Percentiles rank a stretch among this genome's conserved stretches.
These are phyloP conservation scores for Ylistrum balloti DNA, from an alignment of 1,140 invertebrate genomes.

Conservation along the genomic window DNA sequence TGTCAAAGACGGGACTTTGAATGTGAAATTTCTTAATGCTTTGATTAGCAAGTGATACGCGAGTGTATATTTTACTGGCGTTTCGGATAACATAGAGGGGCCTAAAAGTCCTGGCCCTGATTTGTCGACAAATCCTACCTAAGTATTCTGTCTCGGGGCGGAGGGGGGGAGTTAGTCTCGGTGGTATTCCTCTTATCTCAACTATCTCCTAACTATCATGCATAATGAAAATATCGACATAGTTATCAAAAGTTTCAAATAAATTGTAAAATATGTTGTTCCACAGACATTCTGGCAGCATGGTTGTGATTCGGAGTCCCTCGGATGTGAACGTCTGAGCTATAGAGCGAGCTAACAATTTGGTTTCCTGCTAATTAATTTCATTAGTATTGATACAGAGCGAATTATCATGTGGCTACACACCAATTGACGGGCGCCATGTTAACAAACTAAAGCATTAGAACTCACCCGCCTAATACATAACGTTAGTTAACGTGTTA, in stretches of 20 bases:
- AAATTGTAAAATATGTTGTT: conserved; percentile 30
- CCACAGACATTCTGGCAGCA: not conserved
- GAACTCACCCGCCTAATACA: conserved; percentile 37
- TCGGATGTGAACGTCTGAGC: conserved; percentile 5
- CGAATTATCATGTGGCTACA: conserved; percentile 3
- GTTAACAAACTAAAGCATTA: conserved; percentile 11
- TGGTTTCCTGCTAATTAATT: conserved; percentile 25
- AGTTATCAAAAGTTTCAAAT: conserved; percentile 36
- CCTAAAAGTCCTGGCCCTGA: conserved; percentile 22
- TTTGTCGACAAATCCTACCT: conserved; percentile 8
- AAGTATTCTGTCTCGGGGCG: not conserved
- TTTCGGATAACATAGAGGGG: conserved; percentile 17
- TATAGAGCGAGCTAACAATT: conserved; percentile 5
- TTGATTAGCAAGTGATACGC: conserved; percentile 38
- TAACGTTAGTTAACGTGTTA: conserved; percentile 16
- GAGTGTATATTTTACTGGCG: conserved; percentile 38
- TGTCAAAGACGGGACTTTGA: conserved; percentile 19
- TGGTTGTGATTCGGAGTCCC: conserved; percentile 8
- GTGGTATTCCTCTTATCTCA: not conserved
- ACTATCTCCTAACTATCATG: conserved; percentile 24
- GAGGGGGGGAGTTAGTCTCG: conserved; percentile 24
- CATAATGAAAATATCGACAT: conserved; percentile 35
- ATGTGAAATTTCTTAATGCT: conserved; percentile 40
- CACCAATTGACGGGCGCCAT: conserved; percentile 17
- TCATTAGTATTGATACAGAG: conserved; percentile 21